Conservation (phyloP, 2,797 vertebrate species). For the Smutsia temminckii region DNA sequence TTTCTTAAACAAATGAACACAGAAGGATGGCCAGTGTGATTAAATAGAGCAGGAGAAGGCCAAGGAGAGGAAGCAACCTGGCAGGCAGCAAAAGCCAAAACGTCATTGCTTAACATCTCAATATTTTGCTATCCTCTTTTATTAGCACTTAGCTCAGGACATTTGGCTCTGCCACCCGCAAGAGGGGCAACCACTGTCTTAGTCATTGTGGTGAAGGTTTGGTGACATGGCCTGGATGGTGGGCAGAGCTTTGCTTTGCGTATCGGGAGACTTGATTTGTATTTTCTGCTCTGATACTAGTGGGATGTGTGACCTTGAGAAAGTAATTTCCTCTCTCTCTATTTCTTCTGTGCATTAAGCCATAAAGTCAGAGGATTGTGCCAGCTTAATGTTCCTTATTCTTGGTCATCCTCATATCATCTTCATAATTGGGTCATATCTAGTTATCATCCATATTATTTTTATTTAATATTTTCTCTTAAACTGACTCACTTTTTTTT, state of each 20-base stretch:
- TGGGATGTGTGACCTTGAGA: not conserved
- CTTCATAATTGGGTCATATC: not conserved
- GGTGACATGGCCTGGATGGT: not conserved
- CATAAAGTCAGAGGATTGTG: not conserved
- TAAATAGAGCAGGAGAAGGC: not conserved
- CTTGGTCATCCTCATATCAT: not conserved
- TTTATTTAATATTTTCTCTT: constrained; percentile 32
- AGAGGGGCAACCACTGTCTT: not conserved
- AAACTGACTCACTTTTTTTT: not conserved
- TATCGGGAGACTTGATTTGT: not conserved
- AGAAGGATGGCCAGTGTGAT: not conserved
- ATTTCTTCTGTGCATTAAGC: not conserved
- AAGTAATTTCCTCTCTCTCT: not conserved
- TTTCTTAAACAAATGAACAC: not conserved
- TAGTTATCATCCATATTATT: not conserved
- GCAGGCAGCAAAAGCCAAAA: not conserved
- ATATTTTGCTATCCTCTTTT: not conserved
- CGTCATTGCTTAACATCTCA: not conserved
- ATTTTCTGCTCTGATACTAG: not conserved
- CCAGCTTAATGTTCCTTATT: not conserved
- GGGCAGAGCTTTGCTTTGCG: not conserved
- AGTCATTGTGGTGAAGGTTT: not conserved
- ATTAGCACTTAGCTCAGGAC: not conserved
- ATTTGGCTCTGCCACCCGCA: not conserved
- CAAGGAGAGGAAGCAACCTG: not conserved